Conservation (phyloP, 2,113 vertebrate genomes). For the Actenoides lindsayi region DNA sequence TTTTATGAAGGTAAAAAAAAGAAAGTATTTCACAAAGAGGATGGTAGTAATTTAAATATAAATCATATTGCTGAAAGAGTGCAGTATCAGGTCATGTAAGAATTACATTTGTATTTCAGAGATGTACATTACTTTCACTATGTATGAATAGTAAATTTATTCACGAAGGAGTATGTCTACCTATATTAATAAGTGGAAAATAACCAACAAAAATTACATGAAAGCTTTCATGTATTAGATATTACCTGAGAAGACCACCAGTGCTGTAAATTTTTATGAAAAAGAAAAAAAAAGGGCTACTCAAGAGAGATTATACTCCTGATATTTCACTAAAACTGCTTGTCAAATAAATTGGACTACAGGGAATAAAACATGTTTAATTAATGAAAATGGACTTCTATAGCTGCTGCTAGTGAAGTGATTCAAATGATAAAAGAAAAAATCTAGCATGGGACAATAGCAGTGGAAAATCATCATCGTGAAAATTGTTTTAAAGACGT, state of each 20-base stretch:
- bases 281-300: background rate
- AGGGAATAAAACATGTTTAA: background rate
- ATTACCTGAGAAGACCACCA: background rate
- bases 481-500: conserved; percentile 2
- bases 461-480: background rate
- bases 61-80: background rate
- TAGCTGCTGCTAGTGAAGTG: background rate
- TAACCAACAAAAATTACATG: background rate
- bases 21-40: background rate
- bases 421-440: background rate
- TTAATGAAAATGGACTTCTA: background rate
- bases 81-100: background rate
- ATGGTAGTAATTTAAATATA: background rate
- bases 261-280: background rate
- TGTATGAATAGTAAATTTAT: background rate
- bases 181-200: background rate
- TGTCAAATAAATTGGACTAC: background rate
- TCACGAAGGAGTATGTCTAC: background rate
- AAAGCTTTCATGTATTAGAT: background rate
- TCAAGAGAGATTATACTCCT: background rate
- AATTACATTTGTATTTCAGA: background rate
- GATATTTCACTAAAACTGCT: background rate
- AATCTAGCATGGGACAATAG: background rate
- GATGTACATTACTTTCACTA: background rate
- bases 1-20: background rate